phyloP scores from a whole-genome alignment of 1,140 invertebrate species.

The Rhizoglyphus robini region DNA sequence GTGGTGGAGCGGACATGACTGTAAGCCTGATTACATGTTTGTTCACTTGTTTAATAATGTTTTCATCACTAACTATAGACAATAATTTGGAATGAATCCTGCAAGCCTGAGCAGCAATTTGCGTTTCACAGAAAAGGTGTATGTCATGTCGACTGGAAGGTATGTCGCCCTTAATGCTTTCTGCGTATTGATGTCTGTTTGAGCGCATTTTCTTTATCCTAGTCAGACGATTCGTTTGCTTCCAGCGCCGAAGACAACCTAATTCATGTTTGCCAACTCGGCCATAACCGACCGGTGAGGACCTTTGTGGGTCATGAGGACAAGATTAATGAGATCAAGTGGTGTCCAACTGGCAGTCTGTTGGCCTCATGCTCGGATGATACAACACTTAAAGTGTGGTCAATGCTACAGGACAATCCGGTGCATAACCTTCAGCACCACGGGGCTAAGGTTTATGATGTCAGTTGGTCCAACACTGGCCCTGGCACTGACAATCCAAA shows the following conservation, averaged over 20 bases:
- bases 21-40: slow-evolving; percentile 32
- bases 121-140: slow-evolving; percentile 92
- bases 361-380: slow-evolving; percentile 97
- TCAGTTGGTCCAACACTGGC: slow-evolving; percentile 97
- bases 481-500: slow-evolving; percentile 92
- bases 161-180: neutral
- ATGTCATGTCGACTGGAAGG: slow-evolving; percentile 94
- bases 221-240: slow-evolving; percentile 84
- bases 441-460: slow-evolving; percentile 97
- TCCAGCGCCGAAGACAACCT: slow-evolving; percentile 98
- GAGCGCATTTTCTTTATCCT: neutral
- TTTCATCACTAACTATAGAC: slow-evolving; percentile 48
- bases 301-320: slow-evolving; percentile 97
- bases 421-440: slow-evolving; percentile 95
- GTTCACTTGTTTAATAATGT: slow-evolving; percentile 2
- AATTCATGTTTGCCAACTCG: slow-evolving; percentile 91
- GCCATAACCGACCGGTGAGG: slow-evolving; percentile 84
- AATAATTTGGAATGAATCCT: slow-evolving; percentile 97
- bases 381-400: slow-evolving; percentile 75
- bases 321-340: slow-evolving; percentile 99
- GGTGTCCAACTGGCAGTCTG: slow-evolving; percentile 94
- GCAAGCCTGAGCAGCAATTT: slow-evolving; percentile 83
- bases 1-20: slow-evolving; percentile 64
- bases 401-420: slow-evolving; percentile 86
- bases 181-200: neutral